A percentile compares a stretch with the other conserved stretches of the same genome.
These are phyloP conservation scores for Globicephala melas DNA, from an alignment of 2,113 vertebrate genomes.

Conservation along the genomic window DNA sequence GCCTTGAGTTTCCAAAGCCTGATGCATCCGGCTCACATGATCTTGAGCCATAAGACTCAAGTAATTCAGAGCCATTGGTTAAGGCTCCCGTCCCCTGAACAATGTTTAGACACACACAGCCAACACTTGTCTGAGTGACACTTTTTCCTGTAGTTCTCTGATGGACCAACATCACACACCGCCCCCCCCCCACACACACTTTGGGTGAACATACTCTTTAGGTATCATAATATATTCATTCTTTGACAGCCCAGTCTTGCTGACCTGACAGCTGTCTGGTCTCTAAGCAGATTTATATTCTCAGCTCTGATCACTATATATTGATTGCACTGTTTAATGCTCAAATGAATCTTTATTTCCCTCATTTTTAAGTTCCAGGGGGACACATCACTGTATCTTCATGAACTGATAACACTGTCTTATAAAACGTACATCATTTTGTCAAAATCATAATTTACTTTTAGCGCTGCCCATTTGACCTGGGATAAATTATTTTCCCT, in stretches of 20 bases:
- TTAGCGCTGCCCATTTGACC: background rate
- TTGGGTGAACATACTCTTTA: background rate
- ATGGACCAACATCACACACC: background rate
- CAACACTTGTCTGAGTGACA: background rate
- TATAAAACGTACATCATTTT: background rate
- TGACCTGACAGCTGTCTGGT: background rate
- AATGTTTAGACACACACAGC: background rate
- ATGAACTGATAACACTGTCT: background rate
- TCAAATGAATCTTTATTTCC: background rate
- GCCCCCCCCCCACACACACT: background rate
- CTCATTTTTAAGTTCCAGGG: background rate
- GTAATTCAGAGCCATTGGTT: background rate
- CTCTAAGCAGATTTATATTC: background rate
- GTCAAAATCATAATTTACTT: conserved; percentile 24
- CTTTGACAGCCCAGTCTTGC: background rate
- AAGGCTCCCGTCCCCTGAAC: background rate
- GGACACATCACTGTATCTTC: background rate
- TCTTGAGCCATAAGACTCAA: background rate
- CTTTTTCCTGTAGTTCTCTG: background rate
- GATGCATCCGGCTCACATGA: background rate
- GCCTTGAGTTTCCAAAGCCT: background rate
- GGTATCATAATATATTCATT: background rate
- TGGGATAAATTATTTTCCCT: background rate
- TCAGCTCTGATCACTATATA: background rate
- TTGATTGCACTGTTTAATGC: background rate